Base-by-base conservation (phyloP, 2,797 vertebrate species). In the Neosalanx taihuensis region DNA sequence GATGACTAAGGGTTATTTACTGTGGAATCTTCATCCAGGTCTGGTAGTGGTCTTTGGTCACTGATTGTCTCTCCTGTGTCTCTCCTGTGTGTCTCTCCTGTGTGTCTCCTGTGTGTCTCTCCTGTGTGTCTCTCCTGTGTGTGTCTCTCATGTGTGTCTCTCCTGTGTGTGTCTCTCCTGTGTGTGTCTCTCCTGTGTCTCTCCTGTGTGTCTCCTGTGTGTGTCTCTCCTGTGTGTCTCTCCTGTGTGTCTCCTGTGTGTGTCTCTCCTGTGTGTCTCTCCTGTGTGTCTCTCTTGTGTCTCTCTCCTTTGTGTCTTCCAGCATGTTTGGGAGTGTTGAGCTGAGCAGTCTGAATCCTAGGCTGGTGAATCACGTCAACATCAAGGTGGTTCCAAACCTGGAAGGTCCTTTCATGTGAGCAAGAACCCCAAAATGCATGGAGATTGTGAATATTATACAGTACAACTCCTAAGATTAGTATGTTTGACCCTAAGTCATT, bases 241-340 rank as follows among this genome's bases (percentile, higher is more conserved):
- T 20, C 18, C 15, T 26, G 23, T 26, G 23, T 26, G 1, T 26
- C 23, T 26, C 23, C 23, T 26, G 23, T 26, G 23, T 26, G 12
- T 26, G 23, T 26, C 0, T 20, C 46, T 7, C 10, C 4, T 49
- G 23, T 49, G 23, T 49, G 46, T 35, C 33, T 35, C 31, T 26
- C 23, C 23, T 26, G 1, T 17, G 2, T 59, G 7, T 67, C 64
- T 60, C 46, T 7, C 10, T 0, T 49, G 23, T n/a, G n/a, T 49
- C 2, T 35, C 33, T 35, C 31, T 26, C 23, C 23, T 26, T 26
- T 17, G 2, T 59, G 7, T 67, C 64, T 60, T 23, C 61, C 81
- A 94, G 93, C 84, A 93, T 94, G 92, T 92, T 94, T 82, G 92
- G 91, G 71, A 90, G 92, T 68, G 85, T 93, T 37, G 93, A 94